Percentiles rank a stretch among this genome's conserved stretches.
phyloP scores from a whole-genome alignment of 2,888 invertebrate species.

The Microlaimidae sp. region DNA sequence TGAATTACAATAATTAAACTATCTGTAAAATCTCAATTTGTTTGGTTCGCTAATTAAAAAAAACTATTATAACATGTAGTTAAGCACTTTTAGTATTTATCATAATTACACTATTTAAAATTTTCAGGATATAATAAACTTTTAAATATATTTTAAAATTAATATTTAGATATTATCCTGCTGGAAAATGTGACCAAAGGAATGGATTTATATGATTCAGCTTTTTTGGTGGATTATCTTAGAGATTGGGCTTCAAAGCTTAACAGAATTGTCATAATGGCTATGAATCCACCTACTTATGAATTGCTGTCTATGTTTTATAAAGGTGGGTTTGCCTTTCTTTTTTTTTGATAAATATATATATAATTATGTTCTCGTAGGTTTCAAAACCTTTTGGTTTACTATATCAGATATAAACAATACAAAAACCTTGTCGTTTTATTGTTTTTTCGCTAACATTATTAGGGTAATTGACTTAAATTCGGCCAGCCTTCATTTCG shows the following conservation, averaged over 20 bases:
- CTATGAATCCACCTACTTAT: constrained; percentile 79
- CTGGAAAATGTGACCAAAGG: constrained; percentile 71
- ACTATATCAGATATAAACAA: neutral
- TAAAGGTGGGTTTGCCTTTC: constrained; percentile 42
- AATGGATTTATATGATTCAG: constrained; percentile 86
- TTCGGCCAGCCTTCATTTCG: too few relatives aligned
- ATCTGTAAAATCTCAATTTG: too few relatives aligned
- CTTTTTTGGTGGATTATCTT: constrained; percentile 78
- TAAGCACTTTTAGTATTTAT: too few relatives aligned
- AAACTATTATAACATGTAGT: too few relatives aligned
- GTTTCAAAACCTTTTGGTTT: neutral
- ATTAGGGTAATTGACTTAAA: too few relatives aligned
- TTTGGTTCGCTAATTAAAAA: too few relatives aligned
- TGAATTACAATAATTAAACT: too few relatives aligned
- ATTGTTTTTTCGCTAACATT: too few relatives aligned
- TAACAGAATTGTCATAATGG: constrained; percentile 67
- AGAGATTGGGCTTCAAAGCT: constrained; percentile 61
- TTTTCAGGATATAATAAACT: neutral
- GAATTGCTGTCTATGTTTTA: constrained; percentile 86
- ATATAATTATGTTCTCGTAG: neutral
- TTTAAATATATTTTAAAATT: neutral
- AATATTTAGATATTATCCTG: constrained; percentile 52
- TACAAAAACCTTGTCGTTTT: neutral
- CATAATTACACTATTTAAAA: constrained; percentile 12
- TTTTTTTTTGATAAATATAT: neutral